Percentiles rank a stretch among this genome's conserved stretches.
These are phyloP conservation scores for Palythoa caribaeorum DNA, from an alignment of 92 coral and sea anemone species.

Conservation along the genomic window DNA sequence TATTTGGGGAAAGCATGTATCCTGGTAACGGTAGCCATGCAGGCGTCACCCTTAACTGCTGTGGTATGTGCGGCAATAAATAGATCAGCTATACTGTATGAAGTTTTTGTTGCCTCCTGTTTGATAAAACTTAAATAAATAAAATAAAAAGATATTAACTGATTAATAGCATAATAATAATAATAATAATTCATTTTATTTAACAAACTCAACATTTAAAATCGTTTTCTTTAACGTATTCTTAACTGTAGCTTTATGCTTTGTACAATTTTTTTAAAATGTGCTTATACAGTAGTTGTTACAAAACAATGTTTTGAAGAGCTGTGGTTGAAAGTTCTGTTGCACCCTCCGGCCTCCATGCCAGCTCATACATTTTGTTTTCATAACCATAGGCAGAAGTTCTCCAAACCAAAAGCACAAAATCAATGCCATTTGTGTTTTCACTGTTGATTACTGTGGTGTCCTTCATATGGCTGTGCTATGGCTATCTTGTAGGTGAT, in stretches of 20 bases:
- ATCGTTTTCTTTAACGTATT: too few relatives aligned
- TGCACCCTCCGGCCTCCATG: background rate
- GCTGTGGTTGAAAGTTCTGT: background rate
- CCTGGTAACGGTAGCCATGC: constrained; percentile 78
- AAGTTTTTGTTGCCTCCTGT: too few relatives aligned
- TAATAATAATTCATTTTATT: background rate
- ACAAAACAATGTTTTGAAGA: too few relatives aligned
- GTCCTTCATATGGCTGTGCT: constrained; percentile 86
- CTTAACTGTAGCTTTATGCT: too few relatives aligned
- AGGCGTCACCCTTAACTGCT: constrained; percentile 84
- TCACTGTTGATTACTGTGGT: constrained; percentile 77
- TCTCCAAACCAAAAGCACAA: constrained; percentile 79
- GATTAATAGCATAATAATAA: background rate
- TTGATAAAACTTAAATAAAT: too few relatives aligned
- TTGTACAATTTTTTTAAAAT: too few relatives aligned
- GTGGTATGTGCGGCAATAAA: constrained; percentile 65
- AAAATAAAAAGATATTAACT: too few relatives aligned
- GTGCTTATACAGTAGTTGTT: too few relatives aligned
- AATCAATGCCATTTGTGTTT: constrained; percentile 85
- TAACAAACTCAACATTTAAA: too few relatives aligned
- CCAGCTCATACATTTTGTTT: background rate
- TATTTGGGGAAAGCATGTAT: constrained; percentile 77
- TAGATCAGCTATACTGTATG: background rate
- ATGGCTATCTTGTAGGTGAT: constrained; percentile 77
- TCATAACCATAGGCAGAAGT: constrained; percentile 73